Evolutionary conservation across 2,113 vertebrate genomes (phyloP).

Genomic region (Ptychochromis oligacanthus): DNA sequence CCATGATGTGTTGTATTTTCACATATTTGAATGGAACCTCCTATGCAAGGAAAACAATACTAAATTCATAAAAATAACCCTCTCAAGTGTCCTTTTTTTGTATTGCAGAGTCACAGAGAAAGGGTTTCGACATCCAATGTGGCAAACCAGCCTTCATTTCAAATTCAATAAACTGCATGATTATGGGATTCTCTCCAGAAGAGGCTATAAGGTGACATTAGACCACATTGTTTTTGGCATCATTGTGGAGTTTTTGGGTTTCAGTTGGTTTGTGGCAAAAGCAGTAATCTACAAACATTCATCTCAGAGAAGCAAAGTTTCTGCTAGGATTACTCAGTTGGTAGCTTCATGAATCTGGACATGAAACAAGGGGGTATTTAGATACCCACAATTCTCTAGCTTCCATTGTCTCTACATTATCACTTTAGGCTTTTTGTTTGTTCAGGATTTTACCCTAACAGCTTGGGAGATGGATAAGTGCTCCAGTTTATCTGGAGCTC

Average conservation of each 20-base stretch:
- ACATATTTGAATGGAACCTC: background rate
- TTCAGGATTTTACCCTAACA: slow-evolving; percentile 2
- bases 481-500: slow-evolving; percentile 10
- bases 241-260: slow-evolving; percentile 5
- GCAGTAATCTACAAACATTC: slow-evolving; percentile 7
- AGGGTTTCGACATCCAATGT: background rate
- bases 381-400: slow-evolving; percentile 20
- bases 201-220: slow-evolving; percentile 11
- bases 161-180: slow-evolving; percentile 8
- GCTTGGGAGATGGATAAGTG: background rate
- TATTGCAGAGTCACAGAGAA: background rate
- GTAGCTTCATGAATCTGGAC: background rate
- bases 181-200: slow-evolving; percentile 6
- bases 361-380: slow-evolving; percentile 4
- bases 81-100: background rate
- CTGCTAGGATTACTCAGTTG: background rate
- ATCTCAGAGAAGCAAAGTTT: slow-evolving; percentile 12
- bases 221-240: slow-evolving; percentile 1
- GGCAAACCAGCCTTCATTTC: slow-evolving; percentile 15
- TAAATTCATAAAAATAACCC: slow-evolving; percentile 10
- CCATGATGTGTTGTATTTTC: background rate
- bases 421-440: slow-evolving; percentile 19
- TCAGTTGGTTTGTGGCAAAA: slow-evolving; percentile 23
- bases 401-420: background rate
- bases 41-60: background rate